Conservation (phyloP, 2,797 vertebrate species). For the Prunella strophiata region DNA sequence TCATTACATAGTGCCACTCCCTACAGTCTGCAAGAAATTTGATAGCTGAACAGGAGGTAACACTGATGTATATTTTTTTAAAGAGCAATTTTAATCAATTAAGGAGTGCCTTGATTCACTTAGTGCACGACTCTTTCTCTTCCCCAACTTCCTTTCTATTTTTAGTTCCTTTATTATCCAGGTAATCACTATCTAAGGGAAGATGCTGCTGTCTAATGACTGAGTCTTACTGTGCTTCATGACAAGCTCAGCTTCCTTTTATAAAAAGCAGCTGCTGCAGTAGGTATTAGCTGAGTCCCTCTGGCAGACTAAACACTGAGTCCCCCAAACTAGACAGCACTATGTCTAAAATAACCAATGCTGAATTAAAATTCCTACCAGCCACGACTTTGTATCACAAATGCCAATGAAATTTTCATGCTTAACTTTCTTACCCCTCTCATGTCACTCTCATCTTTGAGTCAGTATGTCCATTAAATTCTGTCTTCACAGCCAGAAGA, state of each 20-base stretch:
- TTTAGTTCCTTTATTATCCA: slow-evolving; percentile 5
- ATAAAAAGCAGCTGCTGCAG: neutral
- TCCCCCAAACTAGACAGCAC: neutral
- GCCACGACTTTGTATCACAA: neutral
- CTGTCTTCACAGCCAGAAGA: neutral
- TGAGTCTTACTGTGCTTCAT: neutral
- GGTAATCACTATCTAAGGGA: neutral
- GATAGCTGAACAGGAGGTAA: neutral
- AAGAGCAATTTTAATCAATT: slow-evolving; percentile 10
- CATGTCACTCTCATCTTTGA: neutral
- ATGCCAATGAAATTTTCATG: neutral
- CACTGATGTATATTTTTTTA: neutral
- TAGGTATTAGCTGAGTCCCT: neutral
- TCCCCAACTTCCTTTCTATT: neutral
- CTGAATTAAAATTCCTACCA: neutral
- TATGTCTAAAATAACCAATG: neutral
- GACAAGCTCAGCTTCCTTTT: neutral
- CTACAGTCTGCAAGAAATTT: neutral
- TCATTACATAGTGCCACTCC: neutral
- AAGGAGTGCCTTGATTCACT: neutral
- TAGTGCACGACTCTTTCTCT: neutral
- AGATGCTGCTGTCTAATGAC: neutral
- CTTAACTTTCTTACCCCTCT: neutral
- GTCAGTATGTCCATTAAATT: neutral
- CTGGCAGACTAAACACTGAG: neutral